These are phyloP conservation scores for Isurus oxyrinchus DNA, from an alignment of 2,113 vertebrate species.

Conservation along the genomic window DNA sequence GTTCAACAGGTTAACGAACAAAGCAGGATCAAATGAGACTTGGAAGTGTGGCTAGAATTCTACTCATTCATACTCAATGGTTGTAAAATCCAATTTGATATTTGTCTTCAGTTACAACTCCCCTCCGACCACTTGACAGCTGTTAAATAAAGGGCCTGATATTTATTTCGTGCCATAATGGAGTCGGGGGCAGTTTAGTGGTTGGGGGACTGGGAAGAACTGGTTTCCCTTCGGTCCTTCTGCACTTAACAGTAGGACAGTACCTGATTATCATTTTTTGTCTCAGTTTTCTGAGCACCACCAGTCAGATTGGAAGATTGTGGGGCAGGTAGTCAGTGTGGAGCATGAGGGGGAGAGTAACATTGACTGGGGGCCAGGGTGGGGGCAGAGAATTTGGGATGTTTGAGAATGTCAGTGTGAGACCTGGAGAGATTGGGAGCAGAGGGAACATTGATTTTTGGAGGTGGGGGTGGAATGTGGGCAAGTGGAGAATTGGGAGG, in stretches of 20 bases:
- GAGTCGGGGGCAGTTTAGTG: no score
- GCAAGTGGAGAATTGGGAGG: no score
- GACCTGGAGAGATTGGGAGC: no score
- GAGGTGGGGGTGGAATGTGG: no score
- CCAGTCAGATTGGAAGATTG: background rate
- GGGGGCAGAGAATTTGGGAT: no score
- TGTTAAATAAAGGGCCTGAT: background rate
- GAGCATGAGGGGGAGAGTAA: no score
- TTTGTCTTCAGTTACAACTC: background rate
- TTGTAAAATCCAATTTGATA: background rate
- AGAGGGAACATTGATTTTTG: no score
- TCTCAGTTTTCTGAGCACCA: background rate
- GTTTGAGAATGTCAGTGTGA: no score
- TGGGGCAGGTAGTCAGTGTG: background rate
- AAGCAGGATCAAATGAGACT: background rate
- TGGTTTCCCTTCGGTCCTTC: background rate
- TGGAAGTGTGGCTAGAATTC: background rate
- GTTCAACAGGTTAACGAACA: background rate
- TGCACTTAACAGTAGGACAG: background rate
- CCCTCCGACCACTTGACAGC: background rate
- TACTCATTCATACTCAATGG: background rate
- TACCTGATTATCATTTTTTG: background rate
- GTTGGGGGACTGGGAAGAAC: background rate
- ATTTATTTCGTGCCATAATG: no score
- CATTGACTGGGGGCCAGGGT: no score